A percentile compares a stretch with the other conserved stretches of the same genome.
Conservation (phyloP, 2,888 invertebrate species). For the Dysmachus trigonus region DNA sequence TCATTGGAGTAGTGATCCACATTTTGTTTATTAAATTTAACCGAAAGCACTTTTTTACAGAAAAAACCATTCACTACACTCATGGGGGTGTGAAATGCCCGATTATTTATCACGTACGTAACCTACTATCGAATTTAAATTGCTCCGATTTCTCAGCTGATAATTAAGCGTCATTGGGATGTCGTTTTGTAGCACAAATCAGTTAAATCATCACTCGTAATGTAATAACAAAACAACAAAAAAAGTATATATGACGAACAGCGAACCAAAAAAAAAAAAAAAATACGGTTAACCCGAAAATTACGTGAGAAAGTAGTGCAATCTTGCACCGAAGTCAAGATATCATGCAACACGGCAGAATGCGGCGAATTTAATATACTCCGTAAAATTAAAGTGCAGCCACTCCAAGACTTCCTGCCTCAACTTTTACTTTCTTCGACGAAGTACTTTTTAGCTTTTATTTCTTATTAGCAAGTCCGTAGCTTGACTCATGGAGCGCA, state of each 20-base stretch:
- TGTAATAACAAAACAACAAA: neutral
- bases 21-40: neutral
- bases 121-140: neutral
- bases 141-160: neutral
- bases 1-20: neutral
- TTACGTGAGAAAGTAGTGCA: constrained; percentile 5
- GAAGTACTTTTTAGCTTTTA: constrained; percentile 20
- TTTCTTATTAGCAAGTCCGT: neutral
- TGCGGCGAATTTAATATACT: neutral
- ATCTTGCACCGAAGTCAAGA: neutral
- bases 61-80: neutral
- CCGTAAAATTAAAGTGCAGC: neutral
- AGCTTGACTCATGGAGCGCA: neutral
- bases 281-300: neutral
- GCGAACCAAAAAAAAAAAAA: neutral
- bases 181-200: neutral
- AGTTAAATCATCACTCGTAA: neutral
- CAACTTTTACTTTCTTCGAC: constrained; percentile 36
- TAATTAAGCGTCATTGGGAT: neutral
- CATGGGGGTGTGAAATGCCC: neutral
- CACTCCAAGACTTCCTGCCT: neutral
- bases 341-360: neutral
- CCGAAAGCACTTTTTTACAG: neutral
- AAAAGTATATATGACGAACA: neutral
- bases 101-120: neutral